Evolutionary conservation across 2,888 invertebrate genomes (phyloP).

Genomic region (Trissoscelio sp.): DNA sequence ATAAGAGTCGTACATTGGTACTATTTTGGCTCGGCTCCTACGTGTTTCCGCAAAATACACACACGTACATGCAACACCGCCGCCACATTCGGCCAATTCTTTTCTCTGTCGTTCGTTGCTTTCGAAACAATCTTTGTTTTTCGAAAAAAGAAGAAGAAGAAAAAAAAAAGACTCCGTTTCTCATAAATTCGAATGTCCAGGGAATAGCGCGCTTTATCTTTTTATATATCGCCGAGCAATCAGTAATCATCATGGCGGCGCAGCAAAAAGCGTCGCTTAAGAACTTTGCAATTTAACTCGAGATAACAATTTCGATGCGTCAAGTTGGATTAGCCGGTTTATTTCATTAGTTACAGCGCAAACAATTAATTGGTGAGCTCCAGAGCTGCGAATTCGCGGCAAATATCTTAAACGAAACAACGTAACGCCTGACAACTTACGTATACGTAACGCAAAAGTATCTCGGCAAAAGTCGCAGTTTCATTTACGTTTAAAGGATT

Average conservation of each 20-base stretch:
- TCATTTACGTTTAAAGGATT: slow-evolving; percentile 58
- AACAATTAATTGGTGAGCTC: slow-evolving; percentile 54
- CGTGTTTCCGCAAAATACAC: slow-evolving; percentile 57
- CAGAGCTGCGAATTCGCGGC: neutral
- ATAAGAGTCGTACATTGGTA: slow-evolving; percentile 65
- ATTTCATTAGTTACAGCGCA: slow-evolving; percentile 32
- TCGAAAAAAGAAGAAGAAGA: neutral
- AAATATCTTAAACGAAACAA: slow-evolving; percentile 33
- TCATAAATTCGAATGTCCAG: slow-evolving; percentile 26
- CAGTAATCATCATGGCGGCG: neutral
- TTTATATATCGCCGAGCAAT: neutral
- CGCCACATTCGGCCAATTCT: slow-evolving; percentile 38
- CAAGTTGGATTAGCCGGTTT: slow-evolving; percentile 24
- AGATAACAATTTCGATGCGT: slow-evolving; percentile 29
- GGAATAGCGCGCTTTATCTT: slow-evolving; percentile 7
- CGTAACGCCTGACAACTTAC: slow-evolving; percentile 22
- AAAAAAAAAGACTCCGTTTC: slow-evolving; percentile 7
- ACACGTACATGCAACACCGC: neutral
- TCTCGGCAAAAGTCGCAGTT: slow-evolving; percentile 54
- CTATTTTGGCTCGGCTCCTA: slow-evolving; percentile 56
- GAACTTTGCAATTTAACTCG: slow-evolving; percentile 24
- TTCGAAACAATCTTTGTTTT: slow-evolving; percentile 44
- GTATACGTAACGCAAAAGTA: slow-evolving; percentile 27
- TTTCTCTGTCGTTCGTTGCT: slow-evolving; percentile 21
- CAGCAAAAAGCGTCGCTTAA: slow-evolving; percentile 17